Percentiles rank a stretch among this genome's conserved stretches.
Conservation (phyloP, 2,888 invertebrate species). For the Melanostoma scalare region DNA sequence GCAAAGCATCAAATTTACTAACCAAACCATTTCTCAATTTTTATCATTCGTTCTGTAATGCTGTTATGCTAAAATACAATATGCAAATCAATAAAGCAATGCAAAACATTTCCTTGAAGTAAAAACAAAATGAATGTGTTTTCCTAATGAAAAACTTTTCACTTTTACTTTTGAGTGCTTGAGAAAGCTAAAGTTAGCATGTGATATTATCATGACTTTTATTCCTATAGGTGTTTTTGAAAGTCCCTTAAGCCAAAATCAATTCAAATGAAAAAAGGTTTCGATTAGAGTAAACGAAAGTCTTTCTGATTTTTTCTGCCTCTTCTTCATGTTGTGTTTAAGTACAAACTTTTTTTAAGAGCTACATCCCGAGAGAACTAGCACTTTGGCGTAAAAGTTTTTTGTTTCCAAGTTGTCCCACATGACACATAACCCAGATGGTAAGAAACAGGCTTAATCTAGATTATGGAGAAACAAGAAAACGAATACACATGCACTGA, state of each 20-base stretch:
- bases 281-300: conserved; percentile 7
- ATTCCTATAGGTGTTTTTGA: not conserved
- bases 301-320: not conserved
- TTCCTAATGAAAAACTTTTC: no score
- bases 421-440: not conserved
- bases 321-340: not conserved
- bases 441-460: conserved; percentile 1
- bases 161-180: no score
- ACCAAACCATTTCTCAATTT: no score
- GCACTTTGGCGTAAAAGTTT: not conserved
- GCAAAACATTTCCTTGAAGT: no score
- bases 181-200: not conserved
- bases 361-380: not conserved
- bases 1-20: no score
- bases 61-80: no score
- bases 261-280: not conserved
- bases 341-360: not conserved
- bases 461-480: no score
- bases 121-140: no score
- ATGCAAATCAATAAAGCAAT: no score
- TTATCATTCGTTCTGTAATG: no score
- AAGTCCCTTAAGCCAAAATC: conserved; percentile 1
- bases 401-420: not conserved
- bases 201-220: no score
- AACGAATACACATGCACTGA: no score